Conservation (phyloP, 2,113 vertebrate species). For the Zingel zingel region DNA sequence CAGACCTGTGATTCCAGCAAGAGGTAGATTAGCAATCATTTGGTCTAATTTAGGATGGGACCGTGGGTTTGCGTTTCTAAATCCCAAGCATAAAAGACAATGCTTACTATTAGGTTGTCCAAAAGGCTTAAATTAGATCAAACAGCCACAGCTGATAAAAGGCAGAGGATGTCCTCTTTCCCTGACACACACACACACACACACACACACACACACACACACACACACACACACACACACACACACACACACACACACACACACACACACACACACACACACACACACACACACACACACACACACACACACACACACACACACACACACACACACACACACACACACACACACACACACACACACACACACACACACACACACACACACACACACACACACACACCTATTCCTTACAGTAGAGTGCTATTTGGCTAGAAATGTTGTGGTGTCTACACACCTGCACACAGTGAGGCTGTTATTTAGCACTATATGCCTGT, state of each 20-base stretch:
- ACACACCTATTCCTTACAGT: conserved; percentile 2
- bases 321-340: conserved; percentile 15
- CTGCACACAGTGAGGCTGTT: conserved; percentile 24
- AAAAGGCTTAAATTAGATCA: conserved; percentile 55
- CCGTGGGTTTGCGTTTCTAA: conserved; percentile 32
- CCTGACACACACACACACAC: conserved; percentile 11
- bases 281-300: conserved; percentile 8
- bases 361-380: conserved; percentile 16
- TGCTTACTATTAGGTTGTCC: conserved; percentile 9
- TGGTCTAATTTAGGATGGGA: conserved; percentile 21
- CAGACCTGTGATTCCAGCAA: conserved; percentile 26
- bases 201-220: not conserved
- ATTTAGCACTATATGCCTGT: not conserved
- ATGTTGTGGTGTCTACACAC: conserved; percentile 23
- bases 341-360: not conserved
- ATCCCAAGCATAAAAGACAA: conserved; percentile 20
- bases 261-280: conserved; percentile 1
- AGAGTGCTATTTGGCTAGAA: conserved; percentile 20
- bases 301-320: not conserved
- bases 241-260: conserved; percentile 3
- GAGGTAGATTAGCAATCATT: conserved; percentile 31
- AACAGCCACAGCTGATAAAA: conserved; percentile 57
- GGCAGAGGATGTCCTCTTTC: conserved; percentile 52
- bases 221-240: conserved; percentile 7
- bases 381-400: not conserved